phyloP scores from a whole-genome alignment of 2,888 invertebrate genomes.

The Papilio gigon region DNA sequence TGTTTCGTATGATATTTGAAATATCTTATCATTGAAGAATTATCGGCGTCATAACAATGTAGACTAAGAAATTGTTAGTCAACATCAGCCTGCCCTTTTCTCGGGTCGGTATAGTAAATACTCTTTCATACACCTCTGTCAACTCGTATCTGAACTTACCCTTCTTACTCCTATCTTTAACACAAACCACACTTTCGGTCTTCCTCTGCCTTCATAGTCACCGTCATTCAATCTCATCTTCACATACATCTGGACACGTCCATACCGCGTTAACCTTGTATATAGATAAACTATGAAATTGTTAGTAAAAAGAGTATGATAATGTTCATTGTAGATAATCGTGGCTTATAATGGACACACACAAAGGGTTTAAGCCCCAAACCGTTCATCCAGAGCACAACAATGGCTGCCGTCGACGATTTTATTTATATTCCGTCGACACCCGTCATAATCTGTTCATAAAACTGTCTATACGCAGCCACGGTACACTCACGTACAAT shows the following conservation, averaged over 20 bases:
- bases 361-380: constrained; percentile 42
- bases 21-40: background rate
- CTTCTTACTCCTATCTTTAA: too few species aligned
- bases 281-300: constrained; percentile 24
- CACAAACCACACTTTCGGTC: too few species aligned
- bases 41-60: constrained; percentile 20
- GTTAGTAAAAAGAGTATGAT: constrained; percentile 17
- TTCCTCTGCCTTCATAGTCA: too few species aligned
- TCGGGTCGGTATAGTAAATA: too few species aligned
- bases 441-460: constrained; percentile 65
- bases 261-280: too few species aligned
- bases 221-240: too few species aligned
- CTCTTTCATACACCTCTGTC: too few species aligned
- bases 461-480: constrained; percentile 42
- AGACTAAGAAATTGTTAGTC: constrained; percentile 22
- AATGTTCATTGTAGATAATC: constrained; percentile 35
- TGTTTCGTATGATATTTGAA: background rate
- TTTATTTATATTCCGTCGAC: constrained; percentile 59
- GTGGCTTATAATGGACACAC: constrained; percentile 30
- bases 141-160: too few species aligned
- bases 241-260: too few species aligned
- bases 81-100: too few species aligned
- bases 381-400: constrained; percentile 40
- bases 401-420: constrained; percentile 47
- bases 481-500: constrained; percentile 47